These are phyloP conservation scores for Oligia fasciuncula DNA, from an alignment of 2,888 invertebrate species.

Conservation along the genomic window DNA sequence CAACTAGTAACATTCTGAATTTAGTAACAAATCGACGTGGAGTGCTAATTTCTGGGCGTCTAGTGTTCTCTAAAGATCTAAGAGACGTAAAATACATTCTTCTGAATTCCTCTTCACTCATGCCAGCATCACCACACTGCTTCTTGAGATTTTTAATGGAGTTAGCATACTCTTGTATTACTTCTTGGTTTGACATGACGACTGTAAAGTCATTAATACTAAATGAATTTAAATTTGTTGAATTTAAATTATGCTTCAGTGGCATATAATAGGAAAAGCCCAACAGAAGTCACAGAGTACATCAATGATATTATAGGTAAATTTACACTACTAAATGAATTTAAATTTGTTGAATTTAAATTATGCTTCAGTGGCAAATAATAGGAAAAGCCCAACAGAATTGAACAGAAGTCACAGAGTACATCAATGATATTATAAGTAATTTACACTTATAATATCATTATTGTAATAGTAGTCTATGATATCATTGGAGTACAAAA, in stretches of 20 bases:
- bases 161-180: conserved; percentile 84
- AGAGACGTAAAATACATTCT: conserved; percentile 88
- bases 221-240: not conserved
- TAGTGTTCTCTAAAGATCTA: conserved; percentile 77
- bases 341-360: not conserved
- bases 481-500: too few relatives aligned
- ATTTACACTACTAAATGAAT: not conserved
- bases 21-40: conserved; percentile 37
- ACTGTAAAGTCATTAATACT: conserved; percentile 8
- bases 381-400: not conserved
- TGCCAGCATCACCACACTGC: conserved; percentile 90
- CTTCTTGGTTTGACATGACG: conserved; percentile 71
- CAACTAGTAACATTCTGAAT: conserved; percentile 63
- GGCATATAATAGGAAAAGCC: not conserved
- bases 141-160: conserved; percentile 90
- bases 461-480: too few relatives aligned
- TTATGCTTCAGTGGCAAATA: not conserved
- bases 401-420: too few relatives aligned
- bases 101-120: conserved; percentile 91
- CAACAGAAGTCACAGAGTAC: too few relatives aligned
- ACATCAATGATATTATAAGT: too few relatives aligned
- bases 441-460: too few relatives aligned
- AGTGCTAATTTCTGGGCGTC: conserved; percentile 20
- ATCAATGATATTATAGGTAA: too few relatives aligned
- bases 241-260: not conserved